Evolutionary conservation across 23 tunicate species (phyloP), one percentile per base, ranked within the genome.

Genomic region (Ascidia mentula): DNA sequence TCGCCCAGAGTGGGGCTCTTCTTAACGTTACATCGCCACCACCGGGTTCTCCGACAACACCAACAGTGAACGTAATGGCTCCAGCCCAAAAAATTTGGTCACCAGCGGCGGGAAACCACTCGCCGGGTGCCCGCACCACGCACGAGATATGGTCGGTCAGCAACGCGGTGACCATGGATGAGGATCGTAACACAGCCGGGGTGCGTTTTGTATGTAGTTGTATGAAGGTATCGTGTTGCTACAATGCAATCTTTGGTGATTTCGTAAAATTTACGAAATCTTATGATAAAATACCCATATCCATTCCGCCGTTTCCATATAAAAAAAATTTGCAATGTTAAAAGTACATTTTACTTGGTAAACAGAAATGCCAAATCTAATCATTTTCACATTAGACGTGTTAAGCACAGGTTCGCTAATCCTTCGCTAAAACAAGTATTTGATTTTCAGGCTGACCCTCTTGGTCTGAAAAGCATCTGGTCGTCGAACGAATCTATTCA

Each of bases 111-210:
- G n/a, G n/a, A n/a, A 53, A 53, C 24, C 65, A 53, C 28, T 5
- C 65, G 7, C 13, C 74, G 13, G 74, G 30, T 26, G 32, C 75
- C 65, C 77, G 81, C 34, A 83, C 81, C 69, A 90, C 96, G 31
- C 96, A 90, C 69, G 82, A 69, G 61, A 90, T 90, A 38, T 90
- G 96, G 96, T 90, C 96, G 36, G 96, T 90, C 36, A 86, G 86
- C 42, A 90, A 90, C 46, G 89, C 96, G 13, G 96, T 90, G 26
- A 90, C 89, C 31, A 90, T 90, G 96, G 96, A 90, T 45, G 96
- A 90, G 45, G 79, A 90, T 46, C 80, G 96, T 31, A 81, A 85
- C 45, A 79, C 86, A 15, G 89, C 73, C 24, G 89, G 80, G 96
- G 96, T 90, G 9, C 32, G 84, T 82, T 53, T 5, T 6, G 22